These are phyloP conservation scores for Bombyx mori DNA, from an alignment of 1,140 invertebrate genomes.

Conservation along the genomic window ASM3026992v2 NC_085131.1:1742501-1743000, in stretches of 20 bases:
- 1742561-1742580: constrained; percentile 64
- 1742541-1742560: constrained; percentile 40
- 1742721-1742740: constrained; percentile 63
- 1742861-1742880: too few species aligned
- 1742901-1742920: too few species aligned
- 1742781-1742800: too few species aligned
- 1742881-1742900: too few species aligned
- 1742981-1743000: too few species aligned
- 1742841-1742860: too few species aligned
- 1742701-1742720: constrained; percentile 56
- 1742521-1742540: constrained; percentile 6
- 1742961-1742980: too few species aligned
- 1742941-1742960: too few species aligned
- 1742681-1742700: constrained; percentile 60
- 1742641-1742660: constrained; percentile 58
- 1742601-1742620: constrained; percentile 21
- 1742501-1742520: constrained; percentile 8
- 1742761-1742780: too few species aligned
- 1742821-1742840: too few species aligned
- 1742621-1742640: constrained; percentile 44
- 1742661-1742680: constrained; percentile 60
- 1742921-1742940: too few species aligned
- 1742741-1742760: constrained; percentile 38
- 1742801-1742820: too few species aligned
- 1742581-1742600: constrained; percentile 6